Evolutionary conservation across 2,888 invertebrate species (phyloP), one percentile per base, ranked within the genome.

Genomic region (Aelia acuminata): DNA sequence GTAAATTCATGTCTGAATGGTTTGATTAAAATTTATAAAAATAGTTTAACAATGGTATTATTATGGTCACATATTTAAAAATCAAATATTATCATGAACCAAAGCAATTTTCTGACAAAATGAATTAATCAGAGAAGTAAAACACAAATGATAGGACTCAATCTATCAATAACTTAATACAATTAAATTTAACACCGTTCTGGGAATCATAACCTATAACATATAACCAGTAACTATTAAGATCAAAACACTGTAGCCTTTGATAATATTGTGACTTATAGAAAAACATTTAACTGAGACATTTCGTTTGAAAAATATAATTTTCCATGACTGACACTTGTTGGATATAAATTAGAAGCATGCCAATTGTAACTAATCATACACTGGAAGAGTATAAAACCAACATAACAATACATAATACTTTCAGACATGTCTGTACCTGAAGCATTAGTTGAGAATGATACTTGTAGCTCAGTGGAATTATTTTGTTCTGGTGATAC

Each of bases 391-490:
- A 13, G 39, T 22, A 22, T 20, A n/a, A 50, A 57, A 20, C 57
- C 57, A 31, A 31, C 31, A 87, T 47, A n/a, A 70, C 57, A 50
- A 43, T 26, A 70, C 63, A 87, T 87, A 87, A 48, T 15, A 53
- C 70, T 70, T 57, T 87, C 87, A 43, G 87, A 87, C 70, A 87
- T 70, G 57, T 87, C 47, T 87, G 84, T 94, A 94, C 94, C 95
- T 93, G 93, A 94, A 90, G 93, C 92, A 91, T 94, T 93, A 90
- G 94, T 93, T 90, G 94, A 94, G 93, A 94, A 95, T 91, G 94
- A 93, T 92, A 94, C 94, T 93, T 94, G 94, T 91, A 95, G 91
- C 91, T 95, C 95, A 92, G 94, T 93, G 92, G 91, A 93, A 91
- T 93, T 93, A 87, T 92, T 91, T 84, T 93, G 92, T 91, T 94